Evolutionary conservation across 2,113 vertebrate genomes (phyloP).

Genomic region (Rattus rattus): DNA sequence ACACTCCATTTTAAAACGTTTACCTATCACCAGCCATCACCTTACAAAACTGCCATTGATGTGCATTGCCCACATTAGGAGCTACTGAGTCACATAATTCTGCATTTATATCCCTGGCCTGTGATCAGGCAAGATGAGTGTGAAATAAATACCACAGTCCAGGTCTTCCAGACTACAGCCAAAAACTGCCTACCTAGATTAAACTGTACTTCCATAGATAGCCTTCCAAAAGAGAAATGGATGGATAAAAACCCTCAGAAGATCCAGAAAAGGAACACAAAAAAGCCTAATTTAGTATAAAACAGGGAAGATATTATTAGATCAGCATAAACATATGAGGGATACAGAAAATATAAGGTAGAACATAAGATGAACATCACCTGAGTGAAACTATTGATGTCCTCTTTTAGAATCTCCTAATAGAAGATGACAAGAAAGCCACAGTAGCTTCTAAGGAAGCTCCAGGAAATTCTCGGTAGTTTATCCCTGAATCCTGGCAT

Average conservation of each 20-base stretch:
- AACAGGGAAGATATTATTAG: neutral
- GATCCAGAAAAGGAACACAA: neutral
- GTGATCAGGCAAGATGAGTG: neutral
- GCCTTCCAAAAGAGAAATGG: neutral
- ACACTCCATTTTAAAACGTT: slow-evolving; percentile 24
- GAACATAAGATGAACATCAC: neutral
- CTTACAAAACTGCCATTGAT: neutral
- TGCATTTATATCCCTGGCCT: neutral
- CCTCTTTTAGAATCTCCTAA: neutral
- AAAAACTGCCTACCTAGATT: neutral
- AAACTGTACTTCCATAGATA: neutral
- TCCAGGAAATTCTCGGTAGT: slow-evolving; percentile 32
- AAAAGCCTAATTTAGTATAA: neutral
- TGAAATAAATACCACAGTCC: neutral
- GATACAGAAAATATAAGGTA: neutral
- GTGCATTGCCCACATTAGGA: neutral
- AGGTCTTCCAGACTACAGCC: neutral
- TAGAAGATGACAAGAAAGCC: slow-evolving; percentile 1
- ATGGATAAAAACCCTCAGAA: neutral
- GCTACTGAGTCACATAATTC: neutral
- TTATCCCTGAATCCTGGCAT: slow-evolving; percentile 4
- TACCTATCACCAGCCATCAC: neutral
- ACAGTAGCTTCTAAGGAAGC: neutral
- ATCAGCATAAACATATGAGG: neutral
- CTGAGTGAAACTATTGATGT: neutral